Evolutionary conservation across 2,797 vertebrate species (phyloP), one percentile per base, ranked within the genome.

Genomic region (Tokudaia tokunoshimensis): DNA sequence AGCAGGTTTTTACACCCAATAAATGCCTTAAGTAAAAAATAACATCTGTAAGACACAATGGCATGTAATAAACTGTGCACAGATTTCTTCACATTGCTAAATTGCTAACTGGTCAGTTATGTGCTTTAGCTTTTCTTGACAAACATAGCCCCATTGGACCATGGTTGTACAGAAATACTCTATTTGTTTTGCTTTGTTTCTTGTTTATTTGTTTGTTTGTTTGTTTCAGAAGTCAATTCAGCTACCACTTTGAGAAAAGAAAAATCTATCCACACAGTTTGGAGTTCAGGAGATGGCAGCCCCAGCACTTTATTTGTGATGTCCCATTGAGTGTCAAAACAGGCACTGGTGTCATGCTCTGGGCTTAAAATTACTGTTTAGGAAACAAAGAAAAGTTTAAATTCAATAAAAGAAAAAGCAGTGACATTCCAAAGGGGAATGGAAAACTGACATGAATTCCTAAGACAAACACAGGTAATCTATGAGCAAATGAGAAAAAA

Each of bases 1-100:
- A 95, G 2, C 6, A 83, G 22, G 44, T 91, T 37, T 91, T 97
- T 96, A 83, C 44, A 83, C 76, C 50, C n/a, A 91, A 95, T 20
- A 92, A 37, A 37, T 75, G 79, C 31, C 67, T 94, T 94, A 90
- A 94, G 67, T 96, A 87, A 95, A 57, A 96, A 93, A 92, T 72
- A 65, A 61, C 34, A 76, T 81, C 92, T 92, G 75, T 89, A 81
- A 89, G 19, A 74, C 41, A 44, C 72, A 80, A 63, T 37, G 31
- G 22, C 67, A 7, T 1, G 4, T 17, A 79, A 96, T 20, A 31
- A 79, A 85, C 1, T 37, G 24, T 1, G n/a, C 14, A 70, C 9
- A 24, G 6, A 31, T 34, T 83, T 65, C 50, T 70, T 88, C 26
- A 2, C 31, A 20, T 2, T 70, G 44, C 57, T 89, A 89, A 92